Evolutionary conservation across 2,888 invertebrate genomes (phyloP), one percentile per base, ranked within the genome.

Genomic region (Cheilosia pagana): DNA sequence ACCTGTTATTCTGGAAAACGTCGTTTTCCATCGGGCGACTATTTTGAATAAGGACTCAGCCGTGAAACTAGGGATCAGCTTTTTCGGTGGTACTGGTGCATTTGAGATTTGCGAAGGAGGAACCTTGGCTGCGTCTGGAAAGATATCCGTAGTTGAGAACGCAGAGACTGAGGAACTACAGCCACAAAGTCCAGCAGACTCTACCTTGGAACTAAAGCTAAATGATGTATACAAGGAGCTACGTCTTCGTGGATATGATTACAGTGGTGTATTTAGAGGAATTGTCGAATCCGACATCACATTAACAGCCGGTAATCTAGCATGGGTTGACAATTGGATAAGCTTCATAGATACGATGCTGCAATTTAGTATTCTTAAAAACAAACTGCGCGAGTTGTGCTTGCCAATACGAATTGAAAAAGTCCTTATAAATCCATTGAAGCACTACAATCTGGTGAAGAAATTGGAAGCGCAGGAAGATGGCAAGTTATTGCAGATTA

Each of bases 321-420:
- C 94, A 83, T 99, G 98, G 98, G 94, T 94, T 72, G 95, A 95
- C 87, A 97, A 98, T 92, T 99, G 99, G 98, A 95, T 99, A 75
- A 95, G 98, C 53, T 99, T 96, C 92, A 95, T 99, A 92, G 99
- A 99, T 91, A 98, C 98, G 1, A 97, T 99, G 96, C 94, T 99
- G 55, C 99, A 99, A 92, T 97, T 98, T 90, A 95, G 95, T 65
- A 96, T 98, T 89, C 93, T 98, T 87, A 95, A 96, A 65, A 94
- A 94, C 87, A 94, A 95, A 88, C 94, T 95, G 28, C 94, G 96
- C 55, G 96, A 96, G 89, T 93, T 99, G n/a, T 96, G 96, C 90
- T 92, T 99, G 87, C 98, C 98, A 0, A 98, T 98, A 39, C 94
- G 98, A 77, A 94, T 99, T 78, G 96, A 96, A 90, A 94, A 95